Evolutionary conservation across 37 sponge, comb jelly and placozoan genomes (phyloP).

Genomic region (Chondrosia reniformis): DNA sequence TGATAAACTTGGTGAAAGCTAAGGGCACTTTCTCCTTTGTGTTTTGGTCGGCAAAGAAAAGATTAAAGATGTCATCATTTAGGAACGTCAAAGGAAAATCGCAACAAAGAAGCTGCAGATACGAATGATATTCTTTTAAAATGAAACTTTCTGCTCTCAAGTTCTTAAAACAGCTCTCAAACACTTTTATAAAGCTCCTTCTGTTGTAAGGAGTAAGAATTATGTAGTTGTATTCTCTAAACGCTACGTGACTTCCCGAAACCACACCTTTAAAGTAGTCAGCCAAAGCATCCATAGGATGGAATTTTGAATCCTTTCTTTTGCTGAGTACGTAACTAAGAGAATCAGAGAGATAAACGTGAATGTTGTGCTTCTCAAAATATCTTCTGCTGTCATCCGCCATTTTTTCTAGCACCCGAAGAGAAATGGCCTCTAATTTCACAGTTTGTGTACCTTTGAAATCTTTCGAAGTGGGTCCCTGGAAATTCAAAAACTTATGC

Average conservation of each 20-base stretch:
- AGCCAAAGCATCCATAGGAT: constrained; percentile 54
- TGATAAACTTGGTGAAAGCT: constrained; percentile 47
- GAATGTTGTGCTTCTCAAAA: constrained; percentile 63
- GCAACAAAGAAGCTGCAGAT: constrained; percentile 57
- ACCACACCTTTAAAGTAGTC: constrained; percentile 72
- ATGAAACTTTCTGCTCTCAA: constrained; percentile 43
- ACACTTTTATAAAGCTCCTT: constrained; percentile 56
- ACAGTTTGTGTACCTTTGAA: background rate
- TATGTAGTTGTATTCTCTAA: constrained; percentile 66
- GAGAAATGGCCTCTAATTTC: background rate
- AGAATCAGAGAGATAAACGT: constrained; percentile 68
- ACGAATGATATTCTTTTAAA: constrained; percentile 51
- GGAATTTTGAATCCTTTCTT: constrained; percentile 60
- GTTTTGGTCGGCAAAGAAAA: background rate
- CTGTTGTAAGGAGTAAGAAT: constrained; percentile 78
- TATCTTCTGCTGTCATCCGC: constrained; percentile 32
- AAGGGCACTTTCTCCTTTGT: background rate
- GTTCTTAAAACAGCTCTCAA: constrained; percentile 37
- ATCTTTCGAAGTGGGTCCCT: background rate
- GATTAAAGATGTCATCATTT: background rate
- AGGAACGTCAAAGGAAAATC: constrained; percentile 53
- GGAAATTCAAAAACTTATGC: constrained; percentile 4
- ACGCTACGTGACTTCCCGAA: constrained; percentile 63
- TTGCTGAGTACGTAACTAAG: constrained; percentile 35
- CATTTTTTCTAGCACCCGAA: background rate